Evolutionary conservation across 2,113 vertebrate genomes (phyloP), one percentile per base, ranked within the genome.

Genomic region (Engraulis encrasicolus): DNA sequence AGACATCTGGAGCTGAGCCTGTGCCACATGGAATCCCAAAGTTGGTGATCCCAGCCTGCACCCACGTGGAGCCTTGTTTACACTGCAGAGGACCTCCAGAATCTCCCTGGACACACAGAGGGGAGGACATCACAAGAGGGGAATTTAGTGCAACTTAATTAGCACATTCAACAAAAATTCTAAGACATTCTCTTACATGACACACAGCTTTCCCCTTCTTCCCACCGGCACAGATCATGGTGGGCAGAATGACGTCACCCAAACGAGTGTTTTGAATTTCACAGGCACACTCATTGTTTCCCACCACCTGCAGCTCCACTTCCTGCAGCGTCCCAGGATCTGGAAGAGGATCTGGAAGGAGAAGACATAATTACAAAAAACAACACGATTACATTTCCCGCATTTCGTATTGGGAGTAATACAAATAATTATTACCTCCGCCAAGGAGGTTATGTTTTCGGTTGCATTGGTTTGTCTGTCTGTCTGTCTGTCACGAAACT

Each of bases 51-150:
- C 96, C 97, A 50, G 93, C 94, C 85, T 97, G 96, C 85, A 97
- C 93, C 96, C 96, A 98, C 6, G 1, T 5, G 81, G 91, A 95
- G 86, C 91, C 91, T 90, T 96, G 94, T 90, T 90, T 90, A 86
- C 94, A 95, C 87, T 96, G 96, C 82, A 98, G 40, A 31, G 97
- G 97, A 78, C 97, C 96, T n/a, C 97, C 96, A 12, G 96, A 98
- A 66, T 99, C 96, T 38, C 97, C 96, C 97, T 98, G 74, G 66
- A 7, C 34, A 81, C 50, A 12, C 12, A 80, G 20, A 84, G 6
- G 27, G 52, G n/a, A n/a, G n/a, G n/a, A n/a, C n/a, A n/a, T n/a
- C n/a, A n/a, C n/a, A n/a, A n/a, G n/a, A n/a, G n/a, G n/a, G n/a
- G n/a, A n/a, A n/a, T n/a, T n/a, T n/a, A n/a, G n/a, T n/a, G n/a